phyloP scores from a whole-genome alignment of 2,113 vertebrate genomes.

The Pseudolaguvia tuberculata region DNA sequence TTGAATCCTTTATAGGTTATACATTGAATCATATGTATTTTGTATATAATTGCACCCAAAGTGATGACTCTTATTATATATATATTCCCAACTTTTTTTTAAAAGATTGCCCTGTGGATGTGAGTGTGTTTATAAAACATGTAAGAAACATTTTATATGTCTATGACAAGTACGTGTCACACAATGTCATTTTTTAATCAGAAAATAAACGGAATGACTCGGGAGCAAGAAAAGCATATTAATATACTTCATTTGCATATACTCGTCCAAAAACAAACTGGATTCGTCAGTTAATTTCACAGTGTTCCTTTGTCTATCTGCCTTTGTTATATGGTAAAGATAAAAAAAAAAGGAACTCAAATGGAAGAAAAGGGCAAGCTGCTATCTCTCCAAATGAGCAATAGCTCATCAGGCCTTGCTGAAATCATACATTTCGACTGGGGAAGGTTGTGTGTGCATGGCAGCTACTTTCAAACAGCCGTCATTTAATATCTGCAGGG shows the following conservation, averaged over 20 bases:
- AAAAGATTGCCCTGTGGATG: constrained; percentile 54
- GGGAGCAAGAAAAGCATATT: constrained; percentile 73
- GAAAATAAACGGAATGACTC: constrained; percentile 68
- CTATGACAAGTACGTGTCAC: constrained; percentile 61
- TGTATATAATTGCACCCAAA: constrained; percentile 53
- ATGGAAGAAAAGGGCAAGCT: constrained; percentile 77
- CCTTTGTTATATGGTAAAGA: constrained; percentile 77
- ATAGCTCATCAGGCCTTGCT: constrained; percentile 73
- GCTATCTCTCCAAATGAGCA: constrained; percentile 77
- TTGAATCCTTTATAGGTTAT: constrained; percentile 40
- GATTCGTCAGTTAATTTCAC: constrained; percentile 76
- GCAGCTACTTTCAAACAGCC: constrained; percentile 67
- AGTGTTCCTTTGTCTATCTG: constrained; percentile 76
- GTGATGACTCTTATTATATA: constrained; percentile 49
- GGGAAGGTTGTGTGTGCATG: constrained; percentile 62
- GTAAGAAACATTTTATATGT: constrained; percentile 40
- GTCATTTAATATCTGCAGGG: constrained; percentile 59
- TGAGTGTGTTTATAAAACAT: constrained; percentile 45
- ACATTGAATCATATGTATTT: constrained; percentile 50
- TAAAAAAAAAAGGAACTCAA: constrained; percentile 70
- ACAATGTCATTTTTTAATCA: constrained; percentile 75
- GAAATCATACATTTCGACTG: constrained; percentile 76
- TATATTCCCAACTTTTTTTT: constrained; percentile 51
- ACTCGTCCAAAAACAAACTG: constrained; percentile 73
- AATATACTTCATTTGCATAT: constrained; percentile 76